Evolutionary conservation across 1,140 invertebrate species (phyloP).

Genomic region (Eumaeus atala): DNA sequence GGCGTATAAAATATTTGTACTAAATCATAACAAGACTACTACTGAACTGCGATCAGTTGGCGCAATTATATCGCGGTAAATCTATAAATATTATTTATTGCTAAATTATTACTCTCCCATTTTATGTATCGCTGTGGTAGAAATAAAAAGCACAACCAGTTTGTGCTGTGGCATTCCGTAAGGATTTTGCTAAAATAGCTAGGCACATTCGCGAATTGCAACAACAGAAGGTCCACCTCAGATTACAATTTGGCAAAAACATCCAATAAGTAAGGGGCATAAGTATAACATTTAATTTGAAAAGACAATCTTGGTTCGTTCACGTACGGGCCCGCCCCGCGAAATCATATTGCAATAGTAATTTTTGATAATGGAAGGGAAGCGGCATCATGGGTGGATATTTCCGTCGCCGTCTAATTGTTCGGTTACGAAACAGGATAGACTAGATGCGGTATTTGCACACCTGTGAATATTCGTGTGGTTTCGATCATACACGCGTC

Average conservation of each 20-base stretch:
- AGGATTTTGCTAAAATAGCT: too few species aligned
- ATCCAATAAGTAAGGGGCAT: constrained; percentile 40
- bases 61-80: constrained; percentile 23
- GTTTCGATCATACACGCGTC: constrained; percentile 28
- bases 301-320: constrained; percentile 55
- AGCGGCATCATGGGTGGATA: constrained; percentile 63
- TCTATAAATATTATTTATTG: constrained; percentile 21
- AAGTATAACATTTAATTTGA: constrained; percentile 57
- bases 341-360: constrained; percentile 63
- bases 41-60: constrained; percentile 16
- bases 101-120: constrained; percentile 16
- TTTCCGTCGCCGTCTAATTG: constrained; percentile 63
- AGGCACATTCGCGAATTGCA: constrained; percentile 34
- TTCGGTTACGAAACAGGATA: constrained; percentile 46
- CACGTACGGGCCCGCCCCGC: constrained; percentile 39
- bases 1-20: constrained; percentile 7
- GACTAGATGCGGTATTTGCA: constrained; percentile 50
- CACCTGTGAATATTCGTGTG: constrained; percentile 58
- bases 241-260: constrained; percentile 52
- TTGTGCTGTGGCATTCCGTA: constrained; percentile 1
- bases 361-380: constrained; percentile 66
- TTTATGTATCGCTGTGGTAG: constrained; percentile 7
- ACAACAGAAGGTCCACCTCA: constrained; percentile 54
- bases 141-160: constrained; percentile 15
- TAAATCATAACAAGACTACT: constrained; percentile 21